Evolutionary conservation across 2,888 invertebrate genomes (phyloP).

Genomic region (Ectobius pallidus): DNA sequence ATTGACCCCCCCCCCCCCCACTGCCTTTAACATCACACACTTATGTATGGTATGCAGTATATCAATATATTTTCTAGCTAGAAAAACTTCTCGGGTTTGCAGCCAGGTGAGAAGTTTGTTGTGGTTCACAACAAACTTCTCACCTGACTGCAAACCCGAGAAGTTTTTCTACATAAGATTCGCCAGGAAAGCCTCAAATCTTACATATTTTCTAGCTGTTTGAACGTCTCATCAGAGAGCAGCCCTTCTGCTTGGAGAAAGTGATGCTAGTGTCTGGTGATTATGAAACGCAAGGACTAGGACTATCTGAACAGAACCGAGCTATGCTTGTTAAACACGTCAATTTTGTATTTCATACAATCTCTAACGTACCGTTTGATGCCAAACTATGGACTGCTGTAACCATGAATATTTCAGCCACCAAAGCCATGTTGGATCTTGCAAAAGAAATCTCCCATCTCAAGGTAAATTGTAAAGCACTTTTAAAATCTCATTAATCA

Average conservation of each 20-base stretch:
- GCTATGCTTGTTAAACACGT: slow-evolving; percentile 52
- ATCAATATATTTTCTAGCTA: too few species aligned
- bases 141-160: too few species aligned
- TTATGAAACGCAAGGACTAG: slow-evolving; percentile 51
- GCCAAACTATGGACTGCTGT: slow-evolving; percentile 62
- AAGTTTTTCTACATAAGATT: too few species aligned
- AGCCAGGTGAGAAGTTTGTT: too few species aligned
- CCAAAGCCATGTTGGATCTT: slow-evolving; percentile 59
- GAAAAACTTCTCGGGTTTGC: too few species aligned
- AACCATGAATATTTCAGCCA: slow-evolving; percentile 62
- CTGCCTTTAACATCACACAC: too few species aligned
- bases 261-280: slow-evolving; percentile 55
- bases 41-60: too few species aligned
- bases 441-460: slow-evolving; percentile 59
- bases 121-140: too few species aligned
- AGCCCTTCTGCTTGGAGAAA: slow-evolving; percentile 52
- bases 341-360: slow-evolving; percentile 63
- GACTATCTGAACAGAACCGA: slow-evolving; percentile 52
- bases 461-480: slow-evolving; percentile 50
- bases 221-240: slow-evolving; percentile 50
- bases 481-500: neutral
- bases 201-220: slow-evolving; percentile 49
- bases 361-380: slow-evolving; percentile 65
- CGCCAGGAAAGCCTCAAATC: too few species aligned
- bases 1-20: too few species aligned